Percentiles rank a stretch among this genome's conserved stretches.
phyloP scores from a whole-genome alignment of 2,888 invertebrate species.

The Yponomeuta plumbellus region DNA sequence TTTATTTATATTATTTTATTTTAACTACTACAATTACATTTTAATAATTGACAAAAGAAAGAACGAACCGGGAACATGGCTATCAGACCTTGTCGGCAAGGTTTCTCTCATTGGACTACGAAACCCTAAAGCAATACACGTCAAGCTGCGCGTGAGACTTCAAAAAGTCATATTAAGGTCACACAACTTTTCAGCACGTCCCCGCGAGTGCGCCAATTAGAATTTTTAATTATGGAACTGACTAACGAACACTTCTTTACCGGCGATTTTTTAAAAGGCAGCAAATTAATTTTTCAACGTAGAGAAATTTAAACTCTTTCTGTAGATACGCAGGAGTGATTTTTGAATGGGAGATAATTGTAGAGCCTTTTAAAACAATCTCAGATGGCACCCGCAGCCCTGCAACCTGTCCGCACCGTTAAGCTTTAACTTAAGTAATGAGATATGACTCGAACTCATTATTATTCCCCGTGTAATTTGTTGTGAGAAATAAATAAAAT shows the following conservation, averaged over 20 bases:
- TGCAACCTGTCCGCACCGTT: conserved; percentile 56
- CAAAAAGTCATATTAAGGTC: conserved; percentile 31
- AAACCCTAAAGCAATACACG: background rate
- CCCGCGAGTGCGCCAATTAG: conserved; percentile 49
- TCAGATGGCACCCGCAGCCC: conserved; percentile 47
- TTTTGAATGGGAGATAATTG: conserved; percentile 23
- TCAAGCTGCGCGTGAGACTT: conserved; percentile 34
- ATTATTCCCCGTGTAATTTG: conserved; percentile 62
- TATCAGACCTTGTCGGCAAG: too few relatives aligned
- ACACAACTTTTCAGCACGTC: conserved; percentile 54
- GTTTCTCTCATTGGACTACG: too few relatives aligned
- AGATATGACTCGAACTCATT: conserved; percentile 69
- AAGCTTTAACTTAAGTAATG: conserved; percentile 66
- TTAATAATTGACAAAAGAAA: background rate
- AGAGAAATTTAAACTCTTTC: conserved; percentile 30
- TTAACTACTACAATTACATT: too few relatives aligned
- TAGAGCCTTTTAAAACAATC: conserved; percentile 35
- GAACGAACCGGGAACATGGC: too few relatives aligned
- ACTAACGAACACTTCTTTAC: conserved; percentile 58
- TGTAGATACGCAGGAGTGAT: conserved; percentile 21
- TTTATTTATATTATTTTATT: too few relatives aligned
- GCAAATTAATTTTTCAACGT: conserved; percentile 15
- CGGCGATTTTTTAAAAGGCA: conserved; percentile 23
- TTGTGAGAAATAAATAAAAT: conserved; percentile 49
- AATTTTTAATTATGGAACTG: conserved; percentile 64